Base-by-base conservation (phyloP, 1,140 invertebrate species). In the Formica exsecta region DNA sequence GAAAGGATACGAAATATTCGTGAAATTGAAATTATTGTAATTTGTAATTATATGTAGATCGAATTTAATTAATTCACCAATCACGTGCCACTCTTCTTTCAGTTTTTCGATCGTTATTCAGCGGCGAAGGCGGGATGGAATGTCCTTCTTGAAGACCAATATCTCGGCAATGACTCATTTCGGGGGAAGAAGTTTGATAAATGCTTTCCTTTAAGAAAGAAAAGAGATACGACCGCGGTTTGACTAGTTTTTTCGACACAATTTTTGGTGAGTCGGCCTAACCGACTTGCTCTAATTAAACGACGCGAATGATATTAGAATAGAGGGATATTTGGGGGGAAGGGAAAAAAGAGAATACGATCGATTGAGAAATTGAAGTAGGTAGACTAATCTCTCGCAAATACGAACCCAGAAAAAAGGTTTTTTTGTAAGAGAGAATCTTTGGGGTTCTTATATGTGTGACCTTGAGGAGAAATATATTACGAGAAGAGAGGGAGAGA, bases 311-410 rank as follows among this genome's bases (percentile, higher is more conserved):
- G 51, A 44, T 38, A 41, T 68, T 57, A 80, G 6, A 70, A 6
- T n/a, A 13, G 2, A 59, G 32, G 8, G n/a, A 59, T 32, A 8
- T 44, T 13, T 44, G 9, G 6, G 16, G 32, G 13, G n/a, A 13
- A 16, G 0, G 19, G 29, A 29, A 22, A 38, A 68, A 13, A 80
- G 32, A 16, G 22, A 68, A 29, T 19, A 5, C 64, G 36, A 80
- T 80, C 77, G 65, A 57, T 65, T 65, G 75, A 32, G 19, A 7
- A 38, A 19, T 57, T 75, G 54, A 66, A 51, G 25, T 79, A 19
- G 48, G n/a, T 77, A 65, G 29, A 32, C 6, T 48, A 59, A 80
- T 70, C 22, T 68, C 38, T 66, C 29, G n/a, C 65, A 66, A 66
- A n/a, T 8, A 29, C 29, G n/a, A 65, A 29, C 3, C 36, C 11